Percentiles rank a stretch among this genome's conserved stretches.
Evolutionary conservation across 2,113 vertebrate species (phyloP).

Genomic region (Petaurus breviceps): DNA sequence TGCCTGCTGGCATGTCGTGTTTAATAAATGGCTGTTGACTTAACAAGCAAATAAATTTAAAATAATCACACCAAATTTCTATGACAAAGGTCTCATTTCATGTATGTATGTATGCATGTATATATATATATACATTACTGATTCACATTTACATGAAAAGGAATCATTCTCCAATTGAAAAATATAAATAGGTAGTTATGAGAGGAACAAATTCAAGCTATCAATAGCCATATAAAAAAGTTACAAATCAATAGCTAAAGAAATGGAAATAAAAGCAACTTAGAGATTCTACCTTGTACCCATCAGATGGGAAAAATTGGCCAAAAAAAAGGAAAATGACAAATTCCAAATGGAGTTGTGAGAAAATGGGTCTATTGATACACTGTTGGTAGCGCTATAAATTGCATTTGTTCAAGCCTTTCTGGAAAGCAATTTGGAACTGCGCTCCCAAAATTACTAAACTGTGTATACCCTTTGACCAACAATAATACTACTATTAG

Average conservation of each 20-base stretch:
- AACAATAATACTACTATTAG: not conserved
- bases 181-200: not conserved
- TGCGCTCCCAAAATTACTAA: not conserved
- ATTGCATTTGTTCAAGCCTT: not conserved
- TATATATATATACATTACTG: not conserved
- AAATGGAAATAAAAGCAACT: not conserved
- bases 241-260: not conserved
- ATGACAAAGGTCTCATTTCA: not conserved
- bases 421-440: not conserved
- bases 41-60: not conserved
- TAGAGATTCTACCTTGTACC: not conserved
- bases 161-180: not conserved
- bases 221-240: not conserved
- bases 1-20: not conserved
- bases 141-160: not conserved
- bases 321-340: not conserved
- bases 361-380: not conserved
- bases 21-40: not conserved
- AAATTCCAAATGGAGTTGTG: not conserved
- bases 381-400: not conserved
- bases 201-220: not conserved
- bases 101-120: not conserved
- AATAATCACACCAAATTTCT: not conserved
- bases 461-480: not conserved
- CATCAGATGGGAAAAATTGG: not conserved